A percentile compares a stretch with the other conserved stretches of the same genome.
Conservation (phyloP, 2,888 invertebrate genomes). For the Mythimna lalbum region DNA sequence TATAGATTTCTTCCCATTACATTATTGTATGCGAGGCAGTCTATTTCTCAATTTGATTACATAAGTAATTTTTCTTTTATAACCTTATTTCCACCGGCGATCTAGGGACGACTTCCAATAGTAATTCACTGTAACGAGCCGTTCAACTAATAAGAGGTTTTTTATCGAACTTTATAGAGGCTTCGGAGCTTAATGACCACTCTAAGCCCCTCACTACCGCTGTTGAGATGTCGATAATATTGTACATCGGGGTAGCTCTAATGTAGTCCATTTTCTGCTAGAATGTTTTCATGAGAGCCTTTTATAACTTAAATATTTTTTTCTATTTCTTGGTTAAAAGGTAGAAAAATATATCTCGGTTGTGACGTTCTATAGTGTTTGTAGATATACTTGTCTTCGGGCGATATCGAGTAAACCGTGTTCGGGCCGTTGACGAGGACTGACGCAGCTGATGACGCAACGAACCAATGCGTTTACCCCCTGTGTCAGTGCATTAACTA, state of each 20-base stretch:
- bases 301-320: background rate
- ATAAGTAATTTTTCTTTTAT: background rate
- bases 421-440: too few relatives aligned
- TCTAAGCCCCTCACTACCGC: conserved; percentile 25
- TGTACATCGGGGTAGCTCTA: conserved; percentile 4
- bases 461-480: too few relatives aligned
- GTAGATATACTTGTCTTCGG: too few relatives aligned
- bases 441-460: too few relatives aligned
- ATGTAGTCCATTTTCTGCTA: conserved; percentile 9
- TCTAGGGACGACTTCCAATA: conserved; percentile 15
- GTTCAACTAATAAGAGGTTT: conserved; percentile 41
- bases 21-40: background rate
- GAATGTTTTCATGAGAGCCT: background rate
- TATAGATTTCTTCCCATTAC: too few relatives aligned
- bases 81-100: background rate
- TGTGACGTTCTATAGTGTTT: too few relatives aligned
- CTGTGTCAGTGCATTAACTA: too few relatives aligned
- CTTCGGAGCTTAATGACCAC: conserved; percentile 42
- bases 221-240: conserved; percentile 37
- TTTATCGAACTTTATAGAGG: conserved; percentile 42
- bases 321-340: background rate
- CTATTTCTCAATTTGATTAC: background rate
- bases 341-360: too few relatives aligned
- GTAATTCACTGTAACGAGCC: conserved; percentile 23
- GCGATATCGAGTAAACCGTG: too few relatives aligned